Evolutionary conservation across 2,113 vertebrate genomes (phyloP).

Genomic region (Monopterus albus): DNA sequence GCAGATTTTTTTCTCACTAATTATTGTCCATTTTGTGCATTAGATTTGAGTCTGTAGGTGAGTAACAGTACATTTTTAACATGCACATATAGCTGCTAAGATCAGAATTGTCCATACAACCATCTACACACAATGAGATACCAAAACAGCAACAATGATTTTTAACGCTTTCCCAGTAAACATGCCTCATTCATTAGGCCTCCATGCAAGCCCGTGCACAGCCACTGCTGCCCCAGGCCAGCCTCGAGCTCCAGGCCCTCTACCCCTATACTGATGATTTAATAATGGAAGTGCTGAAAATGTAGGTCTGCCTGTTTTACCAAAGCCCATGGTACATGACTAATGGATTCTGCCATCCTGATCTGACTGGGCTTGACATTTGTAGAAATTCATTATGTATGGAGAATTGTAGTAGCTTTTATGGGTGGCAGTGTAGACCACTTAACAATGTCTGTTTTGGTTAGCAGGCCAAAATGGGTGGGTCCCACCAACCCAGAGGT

Average conservation of each 20-base stretch:
- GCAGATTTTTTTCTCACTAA: not conserved
- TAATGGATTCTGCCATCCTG: constrained; percentile 77
- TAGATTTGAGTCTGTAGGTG: constrained; percentile 19
- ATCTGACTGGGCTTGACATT: constrained; percentile 78
- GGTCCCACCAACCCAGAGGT: constrained; percentile 60
- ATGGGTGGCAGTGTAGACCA: constrained; percentile 73
- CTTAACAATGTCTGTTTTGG: constrained; percentile 77
- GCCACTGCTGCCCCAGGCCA: constrained; percentile 66
- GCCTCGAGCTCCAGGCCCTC: constrained; percentile 67
- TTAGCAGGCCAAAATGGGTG: constrained; percentile 65
- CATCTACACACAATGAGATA: too few relatives aligned
- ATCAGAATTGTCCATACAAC: too few relatives aligned
- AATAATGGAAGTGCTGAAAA: constrained; percentile 81
- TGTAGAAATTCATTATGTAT: constrained; percentile 83
- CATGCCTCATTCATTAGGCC: constrained; percentile 64
- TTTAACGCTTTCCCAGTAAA: constrained; percentile 32
- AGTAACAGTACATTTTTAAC: too few relatives aligned
- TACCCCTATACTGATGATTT: constrained; percentile 79
- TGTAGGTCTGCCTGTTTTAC: constrained; percentile 79
- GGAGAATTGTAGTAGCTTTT: constrained; percentile 79
- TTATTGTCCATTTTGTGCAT: not conserved
- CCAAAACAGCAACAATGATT: constrained; percentile 48
- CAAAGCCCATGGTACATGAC: constrained; percentile 75
- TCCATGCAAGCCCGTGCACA: constrained; percentile 60
- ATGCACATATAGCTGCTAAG: too few relatives aligned